Percentiles rank a stretch among this genome's conserved stretches.
phyloP scores from a whole-genome alignment of 2,797 vertebrate species.

The Rallus crepitans region DNA sequence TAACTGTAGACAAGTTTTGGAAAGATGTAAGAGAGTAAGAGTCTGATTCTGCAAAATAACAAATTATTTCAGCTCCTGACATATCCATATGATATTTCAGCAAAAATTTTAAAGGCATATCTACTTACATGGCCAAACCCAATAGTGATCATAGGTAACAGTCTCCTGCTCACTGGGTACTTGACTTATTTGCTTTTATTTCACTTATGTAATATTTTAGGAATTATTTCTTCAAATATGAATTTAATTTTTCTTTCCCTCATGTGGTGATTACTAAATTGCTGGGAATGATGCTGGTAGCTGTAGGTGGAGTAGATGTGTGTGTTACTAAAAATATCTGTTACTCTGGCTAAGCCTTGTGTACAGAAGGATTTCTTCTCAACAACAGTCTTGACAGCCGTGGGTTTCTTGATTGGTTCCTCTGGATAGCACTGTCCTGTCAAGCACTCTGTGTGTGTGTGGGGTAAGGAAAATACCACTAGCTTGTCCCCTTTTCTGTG shows the following conservation, averaged over 20 bases:
- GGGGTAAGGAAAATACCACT: constrained; percentile 60
- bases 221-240: background rate
- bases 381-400: constrained; percentile 85
- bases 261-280: background rate
- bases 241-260: background rate
- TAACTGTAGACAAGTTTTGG: background rate
- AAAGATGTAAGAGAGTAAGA: background rate
- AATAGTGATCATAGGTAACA: background rate
- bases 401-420: constrained; percentile 82
- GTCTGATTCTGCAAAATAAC: background rate
- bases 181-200: background rate
- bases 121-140: background rate
- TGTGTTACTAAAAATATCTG: constrained; percentile 84
- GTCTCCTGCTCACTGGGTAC: background rate
- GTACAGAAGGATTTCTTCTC: constrained; percentile 84
- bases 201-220: background rate
- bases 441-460: constrained; percentile 84
- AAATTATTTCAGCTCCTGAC: background rate
- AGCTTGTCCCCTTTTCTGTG: background rate
- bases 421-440: constrained; percentile 85
- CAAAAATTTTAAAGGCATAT: background rate
- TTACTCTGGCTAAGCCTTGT: constrained; percentile 85
- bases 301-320: constrained; percentile 86
- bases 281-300: constrained; percentile 83
- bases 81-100: background rate